Evolutionary conservation across 2,797 vertebrate species (phyloP).

Genomic region (Champsocephalus gunnari): DNA sequence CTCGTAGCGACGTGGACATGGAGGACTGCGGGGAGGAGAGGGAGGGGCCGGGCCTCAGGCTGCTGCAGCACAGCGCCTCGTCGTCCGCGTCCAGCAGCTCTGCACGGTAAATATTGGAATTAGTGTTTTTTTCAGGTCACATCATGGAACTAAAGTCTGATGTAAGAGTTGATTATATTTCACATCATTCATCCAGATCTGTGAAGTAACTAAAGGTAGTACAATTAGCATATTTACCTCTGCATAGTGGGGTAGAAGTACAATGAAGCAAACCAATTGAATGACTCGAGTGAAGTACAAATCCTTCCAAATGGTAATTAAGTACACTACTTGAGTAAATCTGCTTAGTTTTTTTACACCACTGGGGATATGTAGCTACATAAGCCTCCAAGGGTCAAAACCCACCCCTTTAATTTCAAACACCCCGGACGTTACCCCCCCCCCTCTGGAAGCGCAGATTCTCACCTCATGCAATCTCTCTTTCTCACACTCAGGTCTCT

Average conservation of each 20-base stretch:
- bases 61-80: conserved; percentile 90
- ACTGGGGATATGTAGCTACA: background rate
- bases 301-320: no score
- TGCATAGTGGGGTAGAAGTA: no score
- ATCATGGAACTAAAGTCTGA: background rate
- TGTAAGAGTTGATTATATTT: no score
- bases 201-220: no score
- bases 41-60: conserved; percentile 85
- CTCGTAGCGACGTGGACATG: conserved; percentile 95
- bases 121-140: no score
- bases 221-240: no score
- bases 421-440: background rate
- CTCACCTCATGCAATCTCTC: conserved; percentile 56
- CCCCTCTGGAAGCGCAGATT: conserved; percentile 11
- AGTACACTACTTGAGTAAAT: no score
- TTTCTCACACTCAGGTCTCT: conserved; percentile 87
- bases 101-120: conserved; percentile 79
- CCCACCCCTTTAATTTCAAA: background rate
- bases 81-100: conserved; percentile 92
- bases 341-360: no score
- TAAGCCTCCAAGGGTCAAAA: background rate
- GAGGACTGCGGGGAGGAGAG: conserved; percentile 88
- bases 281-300: no score
- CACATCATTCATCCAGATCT: no score
- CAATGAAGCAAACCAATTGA: no score